Evolutionary conservation across 2,797 vertebrate genomes (phyloP), one percentile per base, ranked within the genome.

Genomic region (Mionectes olivaceus): DNA sequence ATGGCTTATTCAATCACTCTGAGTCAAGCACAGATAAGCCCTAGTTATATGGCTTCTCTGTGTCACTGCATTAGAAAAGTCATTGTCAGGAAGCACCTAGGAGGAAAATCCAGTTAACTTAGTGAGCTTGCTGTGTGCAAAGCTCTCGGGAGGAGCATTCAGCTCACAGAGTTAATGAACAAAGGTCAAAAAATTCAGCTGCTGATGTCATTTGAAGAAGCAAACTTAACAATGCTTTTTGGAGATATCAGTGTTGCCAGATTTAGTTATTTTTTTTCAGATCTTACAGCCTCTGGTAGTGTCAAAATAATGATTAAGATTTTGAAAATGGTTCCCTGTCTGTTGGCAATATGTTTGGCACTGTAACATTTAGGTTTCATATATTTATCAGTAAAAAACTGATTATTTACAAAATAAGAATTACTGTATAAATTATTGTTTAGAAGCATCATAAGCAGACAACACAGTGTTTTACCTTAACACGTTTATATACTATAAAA

Each of bases 121-220:
- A 35, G 50, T 88, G 43, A 86, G 77, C 88, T 28, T 93, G 87
- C 89, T 93, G 67, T 2, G 4, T 79, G 50, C 41, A 86, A 85
- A 88, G 75, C 74, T 89, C 86, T 69, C 82, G 74, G 60, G 86
- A 90, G 56, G 10, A 88, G 59, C 43, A 84, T 44, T 90, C 67
- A 89, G 41, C 56, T 89, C 83, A 86, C 2, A 9, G 39, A 69
- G 21, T 44, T 68, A 77, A 80, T 64, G 87, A 91, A 82, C 24
- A 89, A 49, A 77, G 71, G 91, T 77, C 81, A 89, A 52, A 92
- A 93, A 95, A 89, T 64, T 93, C 78, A 87, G 67, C 55, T 87
- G 49, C 57, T 79, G 47, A 19, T 87, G 67, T 69, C 22, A 92
- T 79, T 89, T 94, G 83, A 92, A 95, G 89, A 67, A 85, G 25